phyloP scores from a whole-genome alignment of 2,888 invertebrate species.

The Agrotis ipsilon region DNA sequence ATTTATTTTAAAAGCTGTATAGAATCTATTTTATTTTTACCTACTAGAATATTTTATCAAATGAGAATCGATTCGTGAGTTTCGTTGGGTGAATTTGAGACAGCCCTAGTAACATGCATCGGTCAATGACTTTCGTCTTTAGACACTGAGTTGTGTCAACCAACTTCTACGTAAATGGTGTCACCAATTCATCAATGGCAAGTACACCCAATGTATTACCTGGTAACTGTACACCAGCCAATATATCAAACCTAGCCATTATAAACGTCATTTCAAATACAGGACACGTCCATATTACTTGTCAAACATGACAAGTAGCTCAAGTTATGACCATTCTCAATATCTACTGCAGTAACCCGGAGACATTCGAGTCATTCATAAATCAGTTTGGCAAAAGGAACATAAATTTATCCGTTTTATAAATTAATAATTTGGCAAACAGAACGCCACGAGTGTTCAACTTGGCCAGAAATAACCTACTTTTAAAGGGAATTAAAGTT shows the following conservation, averaged over 20 bases:
- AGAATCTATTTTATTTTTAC: background rate
- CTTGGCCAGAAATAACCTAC: constrained; percentile 57
- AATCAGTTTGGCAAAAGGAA: constrained; percentile 49
- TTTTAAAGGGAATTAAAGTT: constrained; percentile 57
- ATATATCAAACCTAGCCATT: constrained; percentile 26
- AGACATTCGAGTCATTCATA: constrained; percentile 38
- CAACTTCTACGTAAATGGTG: background rate
- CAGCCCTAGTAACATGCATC: too few relatives aligned
- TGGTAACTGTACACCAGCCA: constrained; percentile 1
- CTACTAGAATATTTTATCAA: background rate
- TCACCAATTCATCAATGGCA: background rate
- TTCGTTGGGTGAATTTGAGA: background rate
- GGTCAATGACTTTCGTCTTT: background rate
- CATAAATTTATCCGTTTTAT: constrained; percentile 43
- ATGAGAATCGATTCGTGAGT: background rate
- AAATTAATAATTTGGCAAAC: constrained; percentile 58
- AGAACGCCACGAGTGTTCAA: constrained; percentile 39
- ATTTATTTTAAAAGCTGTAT: constrained; percentile 14
- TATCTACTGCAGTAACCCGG: constrained; percentile 1
- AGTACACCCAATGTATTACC: background rate
- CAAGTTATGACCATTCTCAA: constrained; percentile 28
- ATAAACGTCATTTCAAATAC: constrained; percentile 31
- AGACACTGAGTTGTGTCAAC: background rate
- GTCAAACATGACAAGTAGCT: constrained; percentile 27
- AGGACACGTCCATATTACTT: constrained; percentile 41